phyloP scores from a whole-genome alignment of 37 sponge, comb jelly and placozoan genomes.

The Ephydatia muelleri region DNA sequence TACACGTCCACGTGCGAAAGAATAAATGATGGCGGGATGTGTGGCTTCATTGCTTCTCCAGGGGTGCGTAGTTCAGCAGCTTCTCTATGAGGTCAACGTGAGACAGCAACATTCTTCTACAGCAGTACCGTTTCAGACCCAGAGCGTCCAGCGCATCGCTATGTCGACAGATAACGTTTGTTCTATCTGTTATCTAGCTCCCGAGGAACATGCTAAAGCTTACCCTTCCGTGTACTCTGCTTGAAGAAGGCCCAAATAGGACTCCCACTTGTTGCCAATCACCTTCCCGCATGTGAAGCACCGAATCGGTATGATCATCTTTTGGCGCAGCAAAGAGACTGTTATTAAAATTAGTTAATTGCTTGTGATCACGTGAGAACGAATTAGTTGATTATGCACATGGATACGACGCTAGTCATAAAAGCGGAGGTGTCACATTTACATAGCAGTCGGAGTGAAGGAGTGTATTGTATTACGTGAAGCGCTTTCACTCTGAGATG shows the following conservation, averaged over 20 bases:
- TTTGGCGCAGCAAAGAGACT: not conserved
- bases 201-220: not conserved
- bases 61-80: conserved; percentile 97
- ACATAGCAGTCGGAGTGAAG: not conserved
- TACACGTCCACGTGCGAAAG: too few relatives aligned
- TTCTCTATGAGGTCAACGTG: conserved; percentile 99
- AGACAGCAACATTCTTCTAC: conserved; percentile 94
- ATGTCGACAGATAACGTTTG: not conserved
- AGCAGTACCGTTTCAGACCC: conserved; percentile 97
- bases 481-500: not conserved
- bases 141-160: conserved; percentile 96
- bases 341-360: not conserved
- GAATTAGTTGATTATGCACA: not conserved
- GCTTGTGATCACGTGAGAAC: not conserved
- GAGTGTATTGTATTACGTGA: not conserved
- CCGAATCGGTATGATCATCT: conserved; percentile 97
- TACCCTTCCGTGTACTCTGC: conserved; percentile 97
- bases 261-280: conserved; percentile 98
- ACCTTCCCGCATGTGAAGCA: conserved; percentile 99
- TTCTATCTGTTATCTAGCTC: not conserved
- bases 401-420: too few relatives aligned
- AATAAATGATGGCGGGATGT: too few relatives aligned
- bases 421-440: too few relatives aligned
- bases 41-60: conserved; percentile 70
- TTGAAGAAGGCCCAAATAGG: conserved; percentile 94